Evolutionary conservation across 2,888 invertebrate species (phyloP).

Genomic region (Torymus aiolomorphi): DNA sequence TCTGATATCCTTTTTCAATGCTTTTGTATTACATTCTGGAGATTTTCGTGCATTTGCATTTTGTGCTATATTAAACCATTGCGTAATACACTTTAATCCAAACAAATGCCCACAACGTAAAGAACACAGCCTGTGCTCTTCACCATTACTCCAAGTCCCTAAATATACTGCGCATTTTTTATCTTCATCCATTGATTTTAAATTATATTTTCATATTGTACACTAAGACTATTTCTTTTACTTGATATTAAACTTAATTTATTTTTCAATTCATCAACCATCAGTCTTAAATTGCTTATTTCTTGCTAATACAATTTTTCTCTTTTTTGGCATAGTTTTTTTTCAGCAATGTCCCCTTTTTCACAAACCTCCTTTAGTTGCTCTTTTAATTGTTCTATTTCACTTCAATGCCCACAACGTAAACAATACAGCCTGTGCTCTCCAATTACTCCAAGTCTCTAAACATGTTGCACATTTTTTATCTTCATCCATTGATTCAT

Average conservation of each 20-base stretch:
- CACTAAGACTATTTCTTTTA: slow-evolving; percentile 60
- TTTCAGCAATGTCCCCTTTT: slow-evolving; percentile 67
- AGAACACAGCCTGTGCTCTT: slow-evolving; percentile 90
- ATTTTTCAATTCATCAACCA: slow-evolving; percentile 66
- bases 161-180: slow-evolving; percentile 89
- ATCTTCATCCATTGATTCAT: slow-evolving; percentile 39
- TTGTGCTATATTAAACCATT: slow-evolving; percentile 82
- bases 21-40: slow-evolving; percentile 91
- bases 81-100: slow-evolving; percentile 86
- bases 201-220: slow-evolving; percentile 76
- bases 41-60: slow-evolving; percentile 81
- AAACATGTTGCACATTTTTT: slow-evolving; percentile 89
- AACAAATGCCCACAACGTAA: slow-evolving; percentile 95
- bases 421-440: slow-evolving; percentile 90
- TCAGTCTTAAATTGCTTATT: slow-evolving; percentile 67
- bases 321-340: slow-evolving; percentile 78
- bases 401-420: slow-evolving; percentile 91
- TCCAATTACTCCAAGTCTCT: slow-evolving; percentile 91
- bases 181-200: slow-evolving; percentile 76
- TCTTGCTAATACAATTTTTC: slow-evolving; percentile 77
- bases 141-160: slow-evolving; percentile 91
- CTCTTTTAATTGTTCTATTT: slow-evolving; percentile 80
- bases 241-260: slow-evolving; percentile 6
- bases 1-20: slow-evolving; percentile 83
- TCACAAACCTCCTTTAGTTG: slow-evolving; percentile 57